Conservation (phyloP, 2,888 invertebrate species). For the Balanococcus diminutus region DNA sequence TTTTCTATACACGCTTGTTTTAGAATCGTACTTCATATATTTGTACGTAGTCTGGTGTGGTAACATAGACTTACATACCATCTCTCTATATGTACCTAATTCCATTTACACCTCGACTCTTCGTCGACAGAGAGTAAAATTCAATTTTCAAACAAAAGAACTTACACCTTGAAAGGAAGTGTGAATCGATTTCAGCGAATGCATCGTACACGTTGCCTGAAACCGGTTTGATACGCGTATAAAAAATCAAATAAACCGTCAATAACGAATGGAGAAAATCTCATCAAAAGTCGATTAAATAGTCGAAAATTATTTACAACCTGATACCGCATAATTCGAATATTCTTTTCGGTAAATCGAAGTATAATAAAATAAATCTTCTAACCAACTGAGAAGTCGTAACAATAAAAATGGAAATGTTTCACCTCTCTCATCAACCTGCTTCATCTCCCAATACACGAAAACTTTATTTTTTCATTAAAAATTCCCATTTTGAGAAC, state of each 20-base stretch:
- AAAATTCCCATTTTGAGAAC: too few species aligned
- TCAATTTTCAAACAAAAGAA: conserved; percentile 14
- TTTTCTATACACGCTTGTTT: background rate
- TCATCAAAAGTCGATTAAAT: conserved; percentile 41
- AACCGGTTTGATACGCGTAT: conserved; percentile 21
- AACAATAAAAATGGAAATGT: too few species aligned
- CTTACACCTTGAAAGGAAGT: conserved; percentile 38
- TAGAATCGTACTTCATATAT: background rate
- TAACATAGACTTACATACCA: background rate
- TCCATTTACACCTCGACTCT: background rate
- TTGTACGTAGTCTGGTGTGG: background rate
- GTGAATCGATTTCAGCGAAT: conserved; percentile 37
- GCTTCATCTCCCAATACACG: too few species aligned
- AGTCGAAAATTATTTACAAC: background rate
- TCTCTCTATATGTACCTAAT: background rate
- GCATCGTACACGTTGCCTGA: background rate
- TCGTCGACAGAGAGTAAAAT: background rate
- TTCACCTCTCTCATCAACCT: too few species aligned
- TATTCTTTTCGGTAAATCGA: background rate
- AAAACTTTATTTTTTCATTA: too few species aligned
- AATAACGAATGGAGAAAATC: conserved; percentile 35
- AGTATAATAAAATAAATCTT: background rate
- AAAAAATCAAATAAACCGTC: conserved; percentile 37
- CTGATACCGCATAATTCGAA: background rate
- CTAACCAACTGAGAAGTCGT: too few species aligned